phyloP scores from a whole-genome alignment of 2,797 vertebrate genomes.

The Leptodactylus fallax region DNA sequence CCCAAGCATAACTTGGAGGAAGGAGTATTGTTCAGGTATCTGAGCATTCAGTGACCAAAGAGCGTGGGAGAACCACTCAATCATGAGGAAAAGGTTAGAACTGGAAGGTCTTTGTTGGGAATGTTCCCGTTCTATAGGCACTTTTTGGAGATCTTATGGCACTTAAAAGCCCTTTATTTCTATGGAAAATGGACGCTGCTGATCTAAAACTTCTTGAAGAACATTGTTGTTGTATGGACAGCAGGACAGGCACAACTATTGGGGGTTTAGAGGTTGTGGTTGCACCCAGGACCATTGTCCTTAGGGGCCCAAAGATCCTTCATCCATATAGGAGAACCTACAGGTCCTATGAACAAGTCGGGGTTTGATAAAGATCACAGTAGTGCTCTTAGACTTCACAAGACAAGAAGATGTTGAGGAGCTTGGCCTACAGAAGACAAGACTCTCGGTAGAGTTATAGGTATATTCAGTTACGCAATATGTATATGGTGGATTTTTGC shows the following conservation, averaged over 20 bases:
- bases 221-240: too few species aligned
- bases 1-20: neutral
- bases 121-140: neutral
- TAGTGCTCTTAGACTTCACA: neutral
- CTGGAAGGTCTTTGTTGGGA: neutral
- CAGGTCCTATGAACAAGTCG: too few species aligned
- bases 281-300: neutral
- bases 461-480: neutral
- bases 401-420: neutral
- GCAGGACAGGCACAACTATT: neutral
- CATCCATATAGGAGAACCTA: neutral
- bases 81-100: neutral
- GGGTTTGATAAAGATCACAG: too few species aligned
- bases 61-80: slow-evolving; percentile 30
- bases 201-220: neutral
- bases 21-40: neutral
- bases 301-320: too few species aligned
- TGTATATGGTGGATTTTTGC: neutral
- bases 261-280: too few species aligned
- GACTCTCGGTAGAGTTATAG: neutral
- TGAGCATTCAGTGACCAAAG: slow-evolving; percentile 11
- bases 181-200: neutral
- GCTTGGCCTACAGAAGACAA: neutral
- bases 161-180: too few species aligned
- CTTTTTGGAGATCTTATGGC: neutral